Evolutionary conservation across 2,797 vertebrate species (phyloP).

Genomic region (Clarias laeviceps): DNA sequence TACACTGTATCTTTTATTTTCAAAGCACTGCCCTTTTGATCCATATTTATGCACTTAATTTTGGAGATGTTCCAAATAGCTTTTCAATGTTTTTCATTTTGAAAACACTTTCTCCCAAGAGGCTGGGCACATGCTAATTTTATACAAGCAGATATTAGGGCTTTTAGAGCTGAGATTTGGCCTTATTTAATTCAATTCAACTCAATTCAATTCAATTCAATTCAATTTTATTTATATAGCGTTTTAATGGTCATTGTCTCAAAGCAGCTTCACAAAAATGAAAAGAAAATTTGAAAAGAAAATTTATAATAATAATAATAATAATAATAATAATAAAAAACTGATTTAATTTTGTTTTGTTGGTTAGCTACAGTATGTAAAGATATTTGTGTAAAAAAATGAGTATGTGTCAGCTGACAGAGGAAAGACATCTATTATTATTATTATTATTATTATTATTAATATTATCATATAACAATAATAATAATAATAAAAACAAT

Average conservation of each 20-base stretch:
- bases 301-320: too few species aligned
- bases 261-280: too few species aligned
- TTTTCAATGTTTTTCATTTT: not conserved
- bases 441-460: too few species aligned
- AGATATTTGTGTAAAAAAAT: not conserved
- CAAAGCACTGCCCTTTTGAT: slow-evolving; percentile 3
- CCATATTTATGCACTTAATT: slow-evolving; percentile 20
- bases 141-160: slow-evolving; percentile 45
- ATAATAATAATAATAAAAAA: slow-evolving; percentile 2
- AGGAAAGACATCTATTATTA: not conserved
- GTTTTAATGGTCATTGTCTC: too few species aligned
- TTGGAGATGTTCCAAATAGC: not conserved
- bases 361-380: not conserved
- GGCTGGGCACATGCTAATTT: slow-evolving; percentile 52
- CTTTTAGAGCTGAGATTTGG: slow-evolving; percentile 30
- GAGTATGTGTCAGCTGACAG: slow-evolving; percentile 24
- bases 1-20: not conserved
- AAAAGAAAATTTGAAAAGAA: too few species aligned
- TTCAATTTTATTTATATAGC: too few species aligned
- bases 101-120: slow-evolving; percentile 16
- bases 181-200: too few species aligned
- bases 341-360: not conserved
- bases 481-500: not conserved
- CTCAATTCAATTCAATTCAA: too few species aligned
- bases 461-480: not conserved